A percentile compares a stretch with the other conserved stretches of the same genome.
These are phyloP conservation scores for Megaleporinus macrocephalus DNA, from an alignment of 2,113 vertebrate species.

Conservation along the genomic window DNA sequence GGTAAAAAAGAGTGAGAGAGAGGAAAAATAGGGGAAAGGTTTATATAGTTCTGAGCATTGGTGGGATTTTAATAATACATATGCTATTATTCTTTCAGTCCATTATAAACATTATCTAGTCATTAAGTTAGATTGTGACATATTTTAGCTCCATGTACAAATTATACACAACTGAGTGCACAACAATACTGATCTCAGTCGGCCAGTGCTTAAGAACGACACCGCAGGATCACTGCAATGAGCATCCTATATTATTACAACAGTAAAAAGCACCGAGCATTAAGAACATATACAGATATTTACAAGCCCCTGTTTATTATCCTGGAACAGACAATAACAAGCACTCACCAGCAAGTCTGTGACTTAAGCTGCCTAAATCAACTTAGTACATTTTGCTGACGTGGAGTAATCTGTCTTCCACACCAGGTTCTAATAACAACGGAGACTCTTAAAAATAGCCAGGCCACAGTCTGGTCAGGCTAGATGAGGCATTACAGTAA, in stretches of 20 bases:
- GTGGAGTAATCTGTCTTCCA: background rate
- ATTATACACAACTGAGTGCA: too few species aligned
- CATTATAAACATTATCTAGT: too few species aligned
- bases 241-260: background rate
- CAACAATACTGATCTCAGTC: too few species aligned
- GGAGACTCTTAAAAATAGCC: constrained; percentile 29
- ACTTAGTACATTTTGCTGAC: background rate
- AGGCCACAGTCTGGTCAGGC: constrained; percentile 12
- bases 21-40: too few species aligned
- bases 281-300: background rate
- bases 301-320: background rate
- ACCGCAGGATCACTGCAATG: background rate
- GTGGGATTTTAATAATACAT: too few species aligned
- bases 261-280: background rate
- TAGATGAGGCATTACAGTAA: background rate
- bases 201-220: too few species aligned
- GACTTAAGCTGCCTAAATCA: constrained; percentile 3
- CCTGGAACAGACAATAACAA: background rate
- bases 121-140: too few species aligned
- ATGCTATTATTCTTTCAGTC: too few species aligned
- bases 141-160: too few species aligned
- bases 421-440: constrained; percentile 20
- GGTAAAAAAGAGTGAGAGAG: too few species aligned
- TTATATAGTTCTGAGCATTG: too few species aligned
- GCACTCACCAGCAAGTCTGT: background rate